A percentile compares a stretch with the other conserved stretches of the same genome.
phyloP scores from a whole-genome alignment of 2,113 vertebrate genomes.

The Saguinus midas region DNA sequence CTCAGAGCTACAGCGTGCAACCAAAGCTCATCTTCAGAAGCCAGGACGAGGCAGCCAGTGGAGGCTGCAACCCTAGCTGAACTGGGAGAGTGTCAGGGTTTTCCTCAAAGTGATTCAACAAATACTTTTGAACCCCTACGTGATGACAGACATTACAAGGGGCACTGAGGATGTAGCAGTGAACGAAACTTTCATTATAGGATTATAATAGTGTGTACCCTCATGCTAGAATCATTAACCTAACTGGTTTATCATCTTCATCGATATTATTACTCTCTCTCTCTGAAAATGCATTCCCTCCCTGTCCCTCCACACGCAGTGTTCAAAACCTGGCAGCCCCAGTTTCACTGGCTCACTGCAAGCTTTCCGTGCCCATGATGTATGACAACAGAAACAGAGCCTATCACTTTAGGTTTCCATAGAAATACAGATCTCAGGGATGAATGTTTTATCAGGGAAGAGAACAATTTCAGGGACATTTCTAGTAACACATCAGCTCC shows the following conservation, averaged over 20 bases:
- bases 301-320: background rate
- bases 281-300: background rate
- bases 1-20: background rate
- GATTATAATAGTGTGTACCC: background rate
- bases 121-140: background rate
- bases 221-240: background rate
- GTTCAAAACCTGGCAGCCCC: background rate
- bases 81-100: background rate
- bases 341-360: background rate
- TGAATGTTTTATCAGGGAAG: slow-evolving; percentile 46
- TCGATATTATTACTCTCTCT: background rate
- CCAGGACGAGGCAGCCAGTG: background rate
- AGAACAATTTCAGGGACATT: slow-evolving; percentile 57
- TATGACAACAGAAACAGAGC: background rate
- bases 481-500: slow-evolving; percentile 6
- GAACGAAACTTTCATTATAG: background rate
- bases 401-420: background rate
- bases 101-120: background rate
- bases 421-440: slow-evolving; percentile 34
- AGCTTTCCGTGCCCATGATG: background rate
- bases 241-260: background rate
- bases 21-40: background rate
- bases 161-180: background rate
- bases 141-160: background rate
- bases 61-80: background rate